Conservation (phyloP, 2,888 invertebrate genomes). For the Andrena dorsata region DNA sequence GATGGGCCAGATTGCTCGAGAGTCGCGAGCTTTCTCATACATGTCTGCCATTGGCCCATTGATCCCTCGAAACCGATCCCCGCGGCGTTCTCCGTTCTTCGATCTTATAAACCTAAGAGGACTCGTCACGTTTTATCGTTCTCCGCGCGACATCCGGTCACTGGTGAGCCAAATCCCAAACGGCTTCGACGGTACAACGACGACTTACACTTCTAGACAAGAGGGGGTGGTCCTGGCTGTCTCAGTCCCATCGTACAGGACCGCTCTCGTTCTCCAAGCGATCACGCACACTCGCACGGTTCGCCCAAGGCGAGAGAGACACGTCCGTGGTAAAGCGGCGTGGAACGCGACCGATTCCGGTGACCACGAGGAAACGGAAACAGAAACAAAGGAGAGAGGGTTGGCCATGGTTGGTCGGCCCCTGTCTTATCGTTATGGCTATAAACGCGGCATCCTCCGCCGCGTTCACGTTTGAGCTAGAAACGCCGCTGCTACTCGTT, state of each 20-base stretch:
- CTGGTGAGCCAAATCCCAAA: constrained; percentile 49
- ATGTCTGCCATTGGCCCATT: too few relatives aligned
- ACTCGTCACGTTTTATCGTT: constrained; percentile 65
- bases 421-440: constrained; percentile 60
- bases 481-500: constrained; percentile 46
- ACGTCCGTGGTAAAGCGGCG: constrained; percentile 34
- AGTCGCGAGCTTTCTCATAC: too few relatives aligned
- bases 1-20: too few relatives aligned
- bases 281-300: constrained; percentile 50
- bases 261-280: constrained; percentile 66
- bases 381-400: constrained; percentile 39
- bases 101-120: constrained; percentile 47
- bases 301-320: constrained; percentile 37
- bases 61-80: constrained; percentile 45
- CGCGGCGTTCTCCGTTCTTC: constrained; percentile 11
- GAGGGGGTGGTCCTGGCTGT: constrained; percentile 71
- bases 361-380: constrained; percentile 34
- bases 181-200: constrained; percentile 59
- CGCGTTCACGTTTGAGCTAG: constrained; percentile 65
- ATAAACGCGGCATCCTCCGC: constrained; percentile 50
- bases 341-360: constrained; percentile 26
- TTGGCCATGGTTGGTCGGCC: constrained; percentile 18
- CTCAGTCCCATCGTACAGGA: constrained; percentile 71
- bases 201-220: constrained; percentile 63
- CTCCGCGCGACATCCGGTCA: constrained; percentile 38